phyloP scores from a whole-genome alignment of 2,797 vertebrate genomes.

The Numenius phaeopus region DNA sequence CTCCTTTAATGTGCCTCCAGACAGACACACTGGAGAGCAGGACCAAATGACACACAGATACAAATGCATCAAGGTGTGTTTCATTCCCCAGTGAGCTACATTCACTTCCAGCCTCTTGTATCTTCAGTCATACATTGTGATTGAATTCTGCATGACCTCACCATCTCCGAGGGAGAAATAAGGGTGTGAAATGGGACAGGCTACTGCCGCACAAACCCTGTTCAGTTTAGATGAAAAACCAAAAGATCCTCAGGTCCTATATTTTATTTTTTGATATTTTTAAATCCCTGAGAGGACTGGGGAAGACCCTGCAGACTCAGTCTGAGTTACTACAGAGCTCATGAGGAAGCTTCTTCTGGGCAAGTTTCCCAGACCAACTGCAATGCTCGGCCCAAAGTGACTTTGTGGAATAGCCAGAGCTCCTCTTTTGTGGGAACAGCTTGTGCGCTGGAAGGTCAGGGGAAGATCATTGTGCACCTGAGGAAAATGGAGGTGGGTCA shows the following conservation, averaged over 20 bases:
- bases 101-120: neutral
- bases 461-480: neutral
- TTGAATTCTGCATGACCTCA: neutral
- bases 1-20: neutral
- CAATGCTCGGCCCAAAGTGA: rapidly evolving
- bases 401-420: neutral
- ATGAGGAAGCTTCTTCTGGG: rapidly evolving
- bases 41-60: neutral
- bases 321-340: neutral
- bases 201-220: neutral
- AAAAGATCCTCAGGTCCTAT: neutral
- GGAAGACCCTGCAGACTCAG: neutral
- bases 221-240: neutral
- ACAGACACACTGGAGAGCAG: neutral
- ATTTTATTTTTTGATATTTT: rapidly evolving
- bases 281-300: no score
- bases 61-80: rapidly evolving
- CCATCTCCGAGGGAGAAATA: neutral
- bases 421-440: neutral
- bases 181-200: neutral
- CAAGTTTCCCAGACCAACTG: neutral
- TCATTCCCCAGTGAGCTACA: neutral
- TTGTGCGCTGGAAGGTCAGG: neutral
- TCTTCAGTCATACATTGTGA: neutral
- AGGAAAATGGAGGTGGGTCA: neutral